Percentiles rank a stretch among this genome's conserved stretches.
Conservation (phyloP, 2,888 invertebrate species). For the Patella pellucida region DNA sequence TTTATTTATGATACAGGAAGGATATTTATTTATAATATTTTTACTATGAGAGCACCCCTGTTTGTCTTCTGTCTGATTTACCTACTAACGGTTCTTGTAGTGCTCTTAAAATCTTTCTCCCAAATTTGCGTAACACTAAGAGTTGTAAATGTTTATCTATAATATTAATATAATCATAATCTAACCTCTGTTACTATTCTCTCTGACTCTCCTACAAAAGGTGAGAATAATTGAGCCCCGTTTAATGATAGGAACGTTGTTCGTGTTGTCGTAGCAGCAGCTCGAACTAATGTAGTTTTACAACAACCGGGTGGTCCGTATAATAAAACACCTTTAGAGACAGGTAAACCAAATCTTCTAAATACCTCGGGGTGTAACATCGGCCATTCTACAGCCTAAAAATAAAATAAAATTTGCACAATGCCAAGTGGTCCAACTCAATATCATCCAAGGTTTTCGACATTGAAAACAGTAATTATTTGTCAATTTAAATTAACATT, state of each 20-base stretch:
- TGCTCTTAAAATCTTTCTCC: neutral
- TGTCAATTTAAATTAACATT: no score
- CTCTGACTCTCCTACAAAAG: conserved; percentile 79
- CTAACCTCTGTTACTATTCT: conserved; percentile 75
- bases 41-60: conserved; percentile 66
- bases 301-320: conserved; percentile 80
- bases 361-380: conserved; percentile 58
- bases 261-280: conserved; percentile 73
- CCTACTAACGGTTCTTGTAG: conserved; percentile 75
- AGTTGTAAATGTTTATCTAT: neutral
- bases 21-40: no score
- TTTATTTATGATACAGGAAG: no score
- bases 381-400: conserved; percentile 65
- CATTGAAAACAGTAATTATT: no score
- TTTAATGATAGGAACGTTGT: conserved; percentile 76
- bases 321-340: conserved; percentile 74
- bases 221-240: conserved; percentile 78
- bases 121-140: neutral
- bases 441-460: no score
- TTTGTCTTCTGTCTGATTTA: conserved; percentile 77
- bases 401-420: neutral
- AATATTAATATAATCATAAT: conserved; percentile 6
- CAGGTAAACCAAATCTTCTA: conserved; percentile 51
- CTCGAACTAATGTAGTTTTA: conserved; percentile 77
- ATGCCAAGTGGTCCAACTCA: no score